Percentiles rank a stretch among this genome's conserved stretches.
Conservation (phyloP, 2,888 invertebrate genomes). For the Torymus auratus region DNA sequence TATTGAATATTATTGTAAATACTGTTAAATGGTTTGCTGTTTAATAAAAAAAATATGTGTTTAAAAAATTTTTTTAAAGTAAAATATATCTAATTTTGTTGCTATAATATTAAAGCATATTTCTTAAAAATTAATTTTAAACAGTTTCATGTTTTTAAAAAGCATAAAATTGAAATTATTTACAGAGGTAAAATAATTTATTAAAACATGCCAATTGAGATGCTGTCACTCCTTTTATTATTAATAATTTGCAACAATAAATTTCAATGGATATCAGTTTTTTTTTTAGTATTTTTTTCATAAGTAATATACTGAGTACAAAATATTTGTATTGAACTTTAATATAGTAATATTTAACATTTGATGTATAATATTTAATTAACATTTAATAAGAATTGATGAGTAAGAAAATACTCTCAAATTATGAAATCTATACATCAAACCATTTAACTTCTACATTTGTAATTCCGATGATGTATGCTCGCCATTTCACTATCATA, state of each 20-base stretch:
- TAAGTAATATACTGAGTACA: neutral
- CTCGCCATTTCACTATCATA: constrained; percentile 37
- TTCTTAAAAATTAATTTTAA: no score
- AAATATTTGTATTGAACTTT: constrained; percentile 9
- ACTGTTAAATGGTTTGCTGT: constrained; percentile 54
- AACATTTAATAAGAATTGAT: no score
- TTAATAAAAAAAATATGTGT: neutral
- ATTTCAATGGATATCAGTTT: neutral
- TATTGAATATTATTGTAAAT: constrained; percentile 51
- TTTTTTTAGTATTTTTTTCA: neutral
- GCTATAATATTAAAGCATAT: no score
- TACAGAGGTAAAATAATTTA: no score
- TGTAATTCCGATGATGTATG: constrained; percentile 46
- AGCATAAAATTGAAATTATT: no score
- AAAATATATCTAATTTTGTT: no score
- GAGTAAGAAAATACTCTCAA: neutral
- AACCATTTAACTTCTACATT: constrained; percentile 53
- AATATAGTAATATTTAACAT: neutral
- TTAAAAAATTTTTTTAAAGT: no score
- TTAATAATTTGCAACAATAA: neutral
- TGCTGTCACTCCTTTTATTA: neutral
- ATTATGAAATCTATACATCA: constrained; percentile 14
- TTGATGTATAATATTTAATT: neutral
- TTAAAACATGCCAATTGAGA: no score
- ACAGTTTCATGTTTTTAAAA: neutral